Base-by-base conservation (phyloP, 2,888 invertebrate species). In the Cheilosia pagana region DNA sequence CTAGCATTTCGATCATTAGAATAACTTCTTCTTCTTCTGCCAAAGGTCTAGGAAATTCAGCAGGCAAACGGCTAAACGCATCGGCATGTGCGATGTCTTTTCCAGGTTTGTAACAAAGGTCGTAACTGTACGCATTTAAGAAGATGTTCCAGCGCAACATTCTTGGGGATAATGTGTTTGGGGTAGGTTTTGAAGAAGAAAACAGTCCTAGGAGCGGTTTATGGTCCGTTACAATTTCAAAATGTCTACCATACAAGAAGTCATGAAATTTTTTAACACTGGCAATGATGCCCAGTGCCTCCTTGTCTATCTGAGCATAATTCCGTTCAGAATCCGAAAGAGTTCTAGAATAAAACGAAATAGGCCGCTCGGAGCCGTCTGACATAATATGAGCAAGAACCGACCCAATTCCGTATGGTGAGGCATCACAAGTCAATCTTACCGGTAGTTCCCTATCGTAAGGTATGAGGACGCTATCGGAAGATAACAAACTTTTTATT, bases 321-420 rank as follows among this genome's bases (percentile, higher is more conserved):
- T 76, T 67, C 1, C 75, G 21, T 57, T 76, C 75, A 1, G 31
- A 12, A 7, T 23, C 48, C 14, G 55, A 62, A 16, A 78, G 50
- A 5, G 78, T 71, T n/a, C 71, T 39, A 3, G 63, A 71, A 35
- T 71, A 55, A 23, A 65, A 79, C 12, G 59, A 50, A 12, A 76
- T 63, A 1, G 75, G 82, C 4, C 50, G 50, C 21, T 81, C 75
- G 1, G 45, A 21, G 1, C 77, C 57, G 35, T 76, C 35, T 10
- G 28, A 19, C 50, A 81, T 14, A 43, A 6, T 12, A 41, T 76
- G 81, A 48, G 62, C 23, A 10, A 83, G 59, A 23, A 83, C 78
- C 16, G 45, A 48, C 6, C 77, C 82, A 28, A 78, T 52, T 48
- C 78, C 78, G 53, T 83, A 74, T 19, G 74, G 74, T 10, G 74